phyloP scores from a whole-genome alignment of 2,797 vertebrate species.

The Emys orbicularis region DNA sequence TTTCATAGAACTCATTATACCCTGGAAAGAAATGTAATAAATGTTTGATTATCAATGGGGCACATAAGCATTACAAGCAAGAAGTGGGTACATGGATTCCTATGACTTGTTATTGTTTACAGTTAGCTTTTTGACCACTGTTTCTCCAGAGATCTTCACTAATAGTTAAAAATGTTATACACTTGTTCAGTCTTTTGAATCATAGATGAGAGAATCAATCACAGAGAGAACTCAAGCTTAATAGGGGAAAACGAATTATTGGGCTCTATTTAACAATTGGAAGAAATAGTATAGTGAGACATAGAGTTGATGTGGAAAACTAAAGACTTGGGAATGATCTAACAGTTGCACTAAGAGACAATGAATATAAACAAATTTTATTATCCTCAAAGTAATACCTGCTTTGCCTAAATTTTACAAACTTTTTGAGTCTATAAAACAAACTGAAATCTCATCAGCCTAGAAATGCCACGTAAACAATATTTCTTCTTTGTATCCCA shows the following conservation, averaged over 20 bases:
- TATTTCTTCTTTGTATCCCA: background rate
- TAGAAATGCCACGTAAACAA: background rate
- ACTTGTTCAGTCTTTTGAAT: background rate
- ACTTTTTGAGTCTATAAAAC: background rate
- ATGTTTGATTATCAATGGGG: background rate
- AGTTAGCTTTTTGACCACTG: fast-evolving
- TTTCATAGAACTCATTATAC: background rate
- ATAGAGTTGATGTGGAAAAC: background rate
- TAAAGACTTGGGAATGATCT: background rate
- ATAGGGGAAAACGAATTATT: background rate
- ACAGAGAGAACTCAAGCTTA: background rate
- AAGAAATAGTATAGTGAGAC: background rate
- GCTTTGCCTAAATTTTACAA: background rate
- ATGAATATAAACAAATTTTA: background rate
- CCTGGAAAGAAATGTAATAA: background rate
- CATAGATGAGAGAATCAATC: background rate
- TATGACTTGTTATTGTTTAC: background rate
- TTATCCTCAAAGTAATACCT: background rate
- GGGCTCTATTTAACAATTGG: background rate
- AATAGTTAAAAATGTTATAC: background rate
- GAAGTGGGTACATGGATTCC: background rate
- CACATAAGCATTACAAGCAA: background rate
- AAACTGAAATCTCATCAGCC: background rate
- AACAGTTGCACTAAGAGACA: background rate
- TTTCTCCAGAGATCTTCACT: background rate